phyloP scores from a whole-genome alignment of 2,888 invertebrate species.

The Hydraecia micacea region DNA sequence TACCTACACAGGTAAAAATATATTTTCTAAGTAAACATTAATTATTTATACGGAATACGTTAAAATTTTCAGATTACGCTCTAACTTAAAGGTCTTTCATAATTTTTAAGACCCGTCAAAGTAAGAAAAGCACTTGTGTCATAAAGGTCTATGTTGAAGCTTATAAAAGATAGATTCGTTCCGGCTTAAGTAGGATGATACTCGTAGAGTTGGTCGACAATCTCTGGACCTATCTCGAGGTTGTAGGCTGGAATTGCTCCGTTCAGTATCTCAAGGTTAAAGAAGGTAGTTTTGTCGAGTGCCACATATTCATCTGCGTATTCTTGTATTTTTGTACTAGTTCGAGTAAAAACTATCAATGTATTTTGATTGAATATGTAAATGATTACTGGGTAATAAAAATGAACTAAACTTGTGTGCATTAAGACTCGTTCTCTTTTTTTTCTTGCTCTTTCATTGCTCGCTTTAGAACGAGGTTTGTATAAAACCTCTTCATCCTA shows the following conservation, averaged over 20 bases:
- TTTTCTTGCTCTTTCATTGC: not conserved
- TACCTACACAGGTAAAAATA: no score
- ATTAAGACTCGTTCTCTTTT: not conserved
- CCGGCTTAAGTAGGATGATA: conserved; percentile 7
- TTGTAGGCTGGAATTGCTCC: conserved; percentile 4
- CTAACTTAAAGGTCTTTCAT: no score
- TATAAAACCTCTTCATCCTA: not conserved
- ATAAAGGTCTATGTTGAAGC: not conserved
- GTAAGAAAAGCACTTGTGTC: not conserved
- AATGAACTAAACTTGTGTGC: not conserved
- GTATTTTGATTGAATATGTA: not conserved
- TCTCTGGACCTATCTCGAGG: conserved; percentile 5
- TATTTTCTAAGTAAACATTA: conserved; percentile 6
- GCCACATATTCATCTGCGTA: not conserved
- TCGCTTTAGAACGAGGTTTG: not conserved
- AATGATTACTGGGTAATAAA: not conserved
- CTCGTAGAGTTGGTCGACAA: conserved; percentile 19
- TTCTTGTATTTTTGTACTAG: not conserved
- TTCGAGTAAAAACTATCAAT: not conserved
- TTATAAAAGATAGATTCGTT: conserved; percentile 5
- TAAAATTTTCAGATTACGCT: no score
- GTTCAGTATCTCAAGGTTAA: not conserved
- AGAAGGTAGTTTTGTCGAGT: not conserved
- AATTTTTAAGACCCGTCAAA: not conserved
- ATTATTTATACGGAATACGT: conserved; percentile 6